Evolutionary conservation across 2,888 invertebrate genomes (phyloP), one percentile per base, ranked within the genome.

Genomic region (Caradrina clavipalpis): DNA sequence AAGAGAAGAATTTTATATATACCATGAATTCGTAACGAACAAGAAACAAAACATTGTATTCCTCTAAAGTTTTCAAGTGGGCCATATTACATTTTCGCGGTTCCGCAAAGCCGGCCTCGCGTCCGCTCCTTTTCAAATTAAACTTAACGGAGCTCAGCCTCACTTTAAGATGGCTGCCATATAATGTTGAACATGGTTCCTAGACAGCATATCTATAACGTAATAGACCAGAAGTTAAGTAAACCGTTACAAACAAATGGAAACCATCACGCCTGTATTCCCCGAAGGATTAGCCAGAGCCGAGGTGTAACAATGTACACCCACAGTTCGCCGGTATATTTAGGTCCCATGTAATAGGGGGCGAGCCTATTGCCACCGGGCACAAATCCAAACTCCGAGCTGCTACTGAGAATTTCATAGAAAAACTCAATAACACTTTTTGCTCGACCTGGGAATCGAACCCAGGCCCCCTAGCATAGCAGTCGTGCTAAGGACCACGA

Each of bases 51-150:
- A 72, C 59, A 65, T 55, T 47, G 42, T 76, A 64, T 76, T 64
- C 63, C 58, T 60, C 62, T 68, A 69, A 69, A 72, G 53, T 68
- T 78, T 69, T 61, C 60, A 50, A 76, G 56, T 49, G 56, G 42
- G 56, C 50, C 53, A 77, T 81, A 84, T 83, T 55, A 77, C 51
- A 71, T 78, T 69, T 73, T 65, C 69, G 65, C 62, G 56, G 73
- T 59, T 55, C 54, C 31, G 49, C 53, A 3, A 60, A 42, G 39
- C 15, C 42, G 55, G 26, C 63, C 62, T 65, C 50, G 57, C 72
- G 61, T 65, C 57, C 61, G 54, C 69, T 62, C 62, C 76, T 80
- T 86, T 80, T 60, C 50, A 82, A 81, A 84, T 85, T 86, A 81
- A 85, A 82, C 78, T 82, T 73, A 73, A 72, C 62, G 61, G n/a